A percentile compares a stretch with the other conserved stretches of the same genome.
These are phyloP conservation scores for Upupa epops DNA, from an alignment of 2,113 vertebrate genomes.

Conservation along the genomic window DNA sequence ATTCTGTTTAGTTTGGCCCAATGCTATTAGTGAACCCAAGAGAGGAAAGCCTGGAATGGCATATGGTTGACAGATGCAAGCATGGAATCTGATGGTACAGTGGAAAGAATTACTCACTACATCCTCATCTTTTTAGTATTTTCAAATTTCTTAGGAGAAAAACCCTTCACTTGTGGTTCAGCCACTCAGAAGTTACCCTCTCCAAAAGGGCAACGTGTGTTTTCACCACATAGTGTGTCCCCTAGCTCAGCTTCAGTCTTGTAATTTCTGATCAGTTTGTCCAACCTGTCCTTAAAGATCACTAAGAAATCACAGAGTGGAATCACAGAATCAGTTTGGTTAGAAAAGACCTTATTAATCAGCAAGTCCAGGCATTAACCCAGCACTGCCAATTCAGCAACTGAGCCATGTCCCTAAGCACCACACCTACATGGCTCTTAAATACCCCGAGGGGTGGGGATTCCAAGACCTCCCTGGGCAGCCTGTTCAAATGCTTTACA, in stretches of 20 bases:
- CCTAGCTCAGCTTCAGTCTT: neutral
- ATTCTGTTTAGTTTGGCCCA: slow-evolving; percentile 38
- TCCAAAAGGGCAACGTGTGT: neutral
- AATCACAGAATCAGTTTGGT: neutral
- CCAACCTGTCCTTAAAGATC: neutral
- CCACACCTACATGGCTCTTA: neutral
- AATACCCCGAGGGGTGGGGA: neutral
- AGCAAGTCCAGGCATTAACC: neutral
- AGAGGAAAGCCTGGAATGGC: slow-evolving; percentile 56
- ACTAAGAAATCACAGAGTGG: neutral
- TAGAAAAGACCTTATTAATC: neutral
- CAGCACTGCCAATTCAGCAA: neutral
- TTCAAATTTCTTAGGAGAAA: neutral
- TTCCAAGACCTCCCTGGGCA: neutral
- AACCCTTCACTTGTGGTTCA: neutral
- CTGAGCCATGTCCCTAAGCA: neutral
- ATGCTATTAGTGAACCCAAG: slow-evolving; percentile 46
- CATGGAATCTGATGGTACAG: slow-evolving; percentile 41
- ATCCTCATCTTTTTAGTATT: slow-evolving; percentile 18
- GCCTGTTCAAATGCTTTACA: too few relatives aligned
- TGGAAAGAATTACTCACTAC: slow-evolving; percentile 58
- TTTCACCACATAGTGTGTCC: neutral
- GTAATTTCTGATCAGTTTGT: neutral
- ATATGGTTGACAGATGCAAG: slow-evolving; percentile 64
- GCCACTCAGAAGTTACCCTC: neutral